Conservation (phyloP, 2,797 vertebrate species). For the Chlorospingus flavigularis region DNA sequence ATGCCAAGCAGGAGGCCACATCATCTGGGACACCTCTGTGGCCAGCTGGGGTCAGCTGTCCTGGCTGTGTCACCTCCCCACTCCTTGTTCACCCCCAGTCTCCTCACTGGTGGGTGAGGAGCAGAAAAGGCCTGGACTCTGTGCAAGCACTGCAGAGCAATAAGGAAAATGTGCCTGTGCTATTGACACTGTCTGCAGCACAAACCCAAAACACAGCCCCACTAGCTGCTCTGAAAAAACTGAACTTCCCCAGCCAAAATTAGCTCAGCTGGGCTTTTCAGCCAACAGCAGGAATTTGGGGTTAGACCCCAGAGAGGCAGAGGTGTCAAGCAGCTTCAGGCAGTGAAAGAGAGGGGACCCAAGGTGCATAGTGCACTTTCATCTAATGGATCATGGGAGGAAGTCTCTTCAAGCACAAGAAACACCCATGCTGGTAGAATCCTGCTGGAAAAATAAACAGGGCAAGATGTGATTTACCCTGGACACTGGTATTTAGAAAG, state of each 20-base stretch:
- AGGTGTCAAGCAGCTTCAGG: accelerated
- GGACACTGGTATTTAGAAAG: not conserved
- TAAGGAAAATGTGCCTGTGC: not conserved
- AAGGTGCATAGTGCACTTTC: not conserved
- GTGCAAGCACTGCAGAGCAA: not conserved
- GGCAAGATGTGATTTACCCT: not conserved
- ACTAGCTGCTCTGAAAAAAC: not conserved
- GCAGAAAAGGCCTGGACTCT: not conserved
- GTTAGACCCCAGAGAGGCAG: not conserved
- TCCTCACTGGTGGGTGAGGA: not conserved
- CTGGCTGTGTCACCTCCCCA: not conserved
- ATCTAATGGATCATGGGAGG: not conserved
- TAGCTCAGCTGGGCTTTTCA: accelerated
- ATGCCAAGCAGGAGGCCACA: not conserved
- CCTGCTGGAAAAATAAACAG: not conserved
- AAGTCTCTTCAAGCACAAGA: not conserved
- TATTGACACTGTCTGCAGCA: not conserved
- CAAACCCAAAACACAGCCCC: not conserved
- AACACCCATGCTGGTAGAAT: accelerated
- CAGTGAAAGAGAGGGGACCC: not conserved
- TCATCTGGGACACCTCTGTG: too few relatives aligned
- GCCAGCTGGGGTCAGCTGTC: not conserved
- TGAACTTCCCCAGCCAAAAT: not conserved
- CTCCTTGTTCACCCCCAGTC: too few relatives aligned
- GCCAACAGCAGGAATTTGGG: not conserved